Evolutionary conservation across 2,113 vertebrate genomes (phyloP).

Genomic region (rat (Rattus norvegicus)): DNA sequence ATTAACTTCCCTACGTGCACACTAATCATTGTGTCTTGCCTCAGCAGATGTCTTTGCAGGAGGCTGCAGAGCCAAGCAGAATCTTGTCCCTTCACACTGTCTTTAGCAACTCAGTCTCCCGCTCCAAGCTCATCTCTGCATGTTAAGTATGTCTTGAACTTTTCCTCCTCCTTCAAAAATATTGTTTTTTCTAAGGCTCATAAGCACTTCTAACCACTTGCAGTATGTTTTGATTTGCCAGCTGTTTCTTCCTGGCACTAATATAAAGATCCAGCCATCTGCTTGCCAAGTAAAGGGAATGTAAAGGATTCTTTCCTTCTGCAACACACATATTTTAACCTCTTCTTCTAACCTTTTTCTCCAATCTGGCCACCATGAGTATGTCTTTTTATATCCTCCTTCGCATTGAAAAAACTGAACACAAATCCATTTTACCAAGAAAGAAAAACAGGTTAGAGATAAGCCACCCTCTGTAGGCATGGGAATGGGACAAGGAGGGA

Average conservation of each 20-base stretch:
- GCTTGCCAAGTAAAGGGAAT: slow-evolving; percentile 21
- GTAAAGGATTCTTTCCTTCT: background rate
- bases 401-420: background rate
- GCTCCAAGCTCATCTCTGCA: background rate
- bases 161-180: slow-evolving; percentile 51
- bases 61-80: background rate
- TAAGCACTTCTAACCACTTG: slow-evolving; percentile 66
- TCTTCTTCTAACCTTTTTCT: background rate
- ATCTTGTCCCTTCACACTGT: too few species aligned
- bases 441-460: background rate
- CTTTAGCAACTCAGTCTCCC: background rate
- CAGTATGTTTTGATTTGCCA: slow-evolving; percentile 65
- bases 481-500: too few species aligned
- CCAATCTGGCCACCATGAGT: background rate
- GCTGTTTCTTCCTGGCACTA: slow-evolving; percentile 45
- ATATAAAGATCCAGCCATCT: slow-evolving; percentile 34
- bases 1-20: background rate
- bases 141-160: slow-evolving; percentile 71
- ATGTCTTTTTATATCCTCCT: background rate
- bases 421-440: background rate
- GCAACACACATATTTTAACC: background rate
- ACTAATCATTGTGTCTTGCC: accelerated
- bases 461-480: background rate
- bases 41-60: accelerated
- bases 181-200: slow-evolving; percentile 68